A percentile compares a stretch with the other conserved stretches of the same genome.
Evolutionary conservation across 1,140 invertebrate species (phyloP).

Genomic region (Homalodisca vitripennis): DNA sequence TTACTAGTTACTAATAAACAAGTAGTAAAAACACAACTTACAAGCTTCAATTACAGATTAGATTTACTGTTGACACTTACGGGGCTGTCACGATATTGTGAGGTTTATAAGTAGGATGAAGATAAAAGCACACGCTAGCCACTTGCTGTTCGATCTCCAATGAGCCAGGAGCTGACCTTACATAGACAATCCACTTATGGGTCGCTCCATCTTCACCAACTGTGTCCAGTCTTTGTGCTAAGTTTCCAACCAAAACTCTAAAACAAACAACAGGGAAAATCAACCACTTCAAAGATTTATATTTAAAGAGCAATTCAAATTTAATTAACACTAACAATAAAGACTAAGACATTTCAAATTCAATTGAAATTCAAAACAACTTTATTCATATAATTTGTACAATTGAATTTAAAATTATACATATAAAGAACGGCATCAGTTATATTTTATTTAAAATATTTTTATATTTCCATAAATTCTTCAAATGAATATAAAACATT

Average conservation of each 20-base stretch:
- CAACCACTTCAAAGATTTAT: not conserved
- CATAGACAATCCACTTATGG: conserved; percentile 90
- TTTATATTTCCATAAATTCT: no score
- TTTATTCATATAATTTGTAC: no score
- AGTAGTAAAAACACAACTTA: not conserved
- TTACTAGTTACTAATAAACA: no score
- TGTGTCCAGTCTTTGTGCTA: conserved; percentile 75
- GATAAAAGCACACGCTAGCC: conserved; percentile 73
- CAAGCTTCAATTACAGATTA: not conserved
- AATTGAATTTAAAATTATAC: no score
- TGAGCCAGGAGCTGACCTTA: conserved; percentile 62
- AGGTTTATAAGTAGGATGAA: conserved; percentile 86
- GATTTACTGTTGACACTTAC: no score
- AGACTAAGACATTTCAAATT: no score
- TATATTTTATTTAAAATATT: no score
- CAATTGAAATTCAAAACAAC: no score
- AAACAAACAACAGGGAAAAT: conserved; percentile 32
- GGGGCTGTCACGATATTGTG: conserved; percentile 79
- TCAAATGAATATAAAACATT: no score
- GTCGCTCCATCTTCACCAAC: conserved; percentile 68
- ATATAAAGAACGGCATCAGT: no score
- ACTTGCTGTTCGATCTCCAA: conserved; percentile 64
- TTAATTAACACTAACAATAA: no score
- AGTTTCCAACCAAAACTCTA: conserved; percentile 73
- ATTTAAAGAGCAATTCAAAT: no score